Percentiles rank a stretch among this genome's conserved stretches.
These are phyloP conservation scores for Chironomus tentans DNA, from an alignment of 2,888 invertebrate species.

Conservation along the genomic window DNA sequence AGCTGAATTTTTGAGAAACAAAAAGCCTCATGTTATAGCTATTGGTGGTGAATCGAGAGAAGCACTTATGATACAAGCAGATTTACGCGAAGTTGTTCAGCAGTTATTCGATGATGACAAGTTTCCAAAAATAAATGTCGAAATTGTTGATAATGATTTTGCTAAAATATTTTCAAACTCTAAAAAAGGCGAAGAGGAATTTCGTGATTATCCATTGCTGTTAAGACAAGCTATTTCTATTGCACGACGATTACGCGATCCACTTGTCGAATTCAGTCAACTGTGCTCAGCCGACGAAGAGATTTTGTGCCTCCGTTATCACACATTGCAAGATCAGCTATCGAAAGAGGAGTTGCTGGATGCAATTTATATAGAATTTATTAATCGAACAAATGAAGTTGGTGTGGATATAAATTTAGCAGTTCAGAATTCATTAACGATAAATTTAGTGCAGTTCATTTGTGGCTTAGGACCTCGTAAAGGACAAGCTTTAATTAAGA, in stretches of 20 bases:
- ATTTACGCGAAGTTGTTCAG: constrained; percentile 62
- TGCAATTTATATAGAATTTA: constrained; percentile 78
- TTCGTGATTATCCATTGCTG: constrained; percentile 85
- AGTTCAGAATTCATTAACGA: constrained; percentile 77
- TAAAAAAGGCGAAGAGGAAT: constrained; percentile 75
- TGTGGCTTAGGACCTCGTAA: constrained; percentile 96
- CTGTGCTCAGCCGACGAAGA: constrained; percentile 94
- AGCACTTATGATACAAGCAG: constrained; percentile 70
- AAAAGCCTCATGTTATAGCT: constrained; percentile 89
- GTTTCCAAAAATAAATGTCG: constrained; percentile 77
- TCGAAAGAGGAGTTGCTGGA: constrained; percentile 78
- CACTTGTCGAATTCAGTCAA: constrained; percentile 91
- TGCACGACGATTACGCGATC: constrained; percentile 88
- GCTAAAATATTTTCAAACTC: constrained; percentile 89
- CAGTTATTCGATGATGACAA: constrained; percentile 75
- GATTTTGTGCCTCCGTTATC: constrained; percentile 87
- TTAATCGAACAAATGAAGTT: constrained; percentile 94
- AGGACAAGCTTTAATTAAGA: constrained; percentile 74
- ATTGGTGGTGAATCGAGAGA: constrained; percentile 87
- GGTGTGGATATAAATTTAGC: constrained; percentile 95
- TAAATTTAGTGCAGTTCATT: constrained; percentile 88
- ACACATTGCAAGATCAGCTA: constrained; percentile 73
- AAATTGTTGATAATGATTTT: constrained; percentile 88
- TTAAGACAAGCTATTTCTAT: constrained; percentile 88
- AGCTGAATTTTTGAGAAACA: constrained; percentile 72